Evolutionary conservation across 2,113 vertebrate genomes (phyloP).

Genomic region (Dasyornis broadbenti): DNA sequence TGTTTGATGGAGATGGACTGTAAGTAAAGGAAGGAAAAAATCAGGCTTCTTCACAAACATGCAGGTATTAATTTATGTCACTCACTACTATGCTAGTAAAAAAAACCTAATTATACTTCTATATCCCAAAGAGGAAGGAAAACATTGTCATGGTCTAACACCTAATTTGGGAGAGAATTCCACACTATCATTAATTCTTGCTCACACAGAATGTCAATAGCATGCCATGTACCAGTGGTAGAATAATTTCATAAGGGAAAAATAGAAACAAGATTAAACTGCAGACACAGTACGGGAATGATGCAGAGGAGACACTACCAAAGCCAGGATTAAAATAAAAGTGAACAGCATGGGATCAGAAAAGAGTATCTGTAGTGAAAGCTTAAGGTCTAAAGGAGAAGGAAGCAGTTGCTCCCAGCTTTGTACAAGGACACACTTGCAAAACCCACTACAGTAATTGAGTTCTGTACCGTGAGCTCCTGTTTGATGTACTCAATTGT

Average conservation of each 20-base stretch:
- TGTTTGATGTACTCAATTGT: slow-evolving; percentile 98
- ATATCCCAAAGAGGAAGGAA: neutral
- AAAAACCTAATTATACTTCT: neutral
- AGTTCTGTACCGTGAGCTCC: slow-evolving; percentile 86
- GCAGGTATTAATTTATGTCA: neutral
- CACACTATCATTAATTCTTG: neutral
- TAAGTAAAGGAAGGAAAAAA: neutral
- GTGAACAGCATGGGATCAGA: neutral
- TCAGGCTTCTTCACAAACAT: neutral
- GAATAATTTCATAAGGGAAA: neutral
- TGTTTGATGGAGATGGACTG: neutral
- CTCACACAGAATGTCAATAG: neutral
- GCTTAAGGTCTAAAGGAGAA: neutral
- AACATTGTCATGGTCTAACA: neutral
- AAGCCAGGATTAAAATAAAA: neutral
- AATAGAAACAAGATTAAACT: neutral
- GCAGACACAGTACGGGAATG: neutral
- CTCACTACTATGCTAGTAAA: neutral
- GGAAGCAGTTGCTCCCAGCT: neutral
- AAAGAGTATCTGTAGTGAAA: neutral
- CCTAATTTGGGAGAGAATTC: neutral
- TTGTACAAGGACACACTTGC: neutral
- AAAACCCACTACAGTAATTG: neutral
- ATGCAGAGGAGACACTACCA: neutral
- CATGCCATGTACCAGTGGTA: neutral